Evolutionary conservation across 2,113 vertebrate species (phyloP), one percentile per base, ranked within the genome.

Genomic region (Mesocricetus auratus): DNA sequence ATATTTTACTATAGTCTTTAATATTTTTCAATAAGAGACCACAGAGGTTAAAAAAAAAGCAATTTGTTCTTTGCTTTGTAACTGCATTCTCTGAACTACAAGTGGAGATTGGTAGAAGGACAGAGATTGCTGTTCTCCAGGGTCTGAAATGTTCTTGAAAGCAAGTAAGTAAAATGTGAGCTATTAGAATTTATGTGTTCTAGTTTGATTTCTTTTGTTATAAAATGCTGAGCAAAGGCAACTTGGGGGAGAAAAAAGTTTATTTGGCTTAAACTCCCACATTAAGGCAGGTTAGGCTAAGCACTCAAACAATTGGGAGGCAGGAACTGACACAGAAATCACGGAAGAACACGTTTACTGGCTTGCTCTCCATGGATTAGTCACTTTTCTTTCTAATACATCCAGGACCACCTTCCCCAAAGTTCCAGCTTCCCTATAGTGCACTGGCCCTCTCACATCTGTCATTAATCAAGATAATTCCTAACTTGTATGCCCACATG

Each of bases 1-100:
- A 19, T 90, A 83, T 90, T 90, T 97, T 85, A 94, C 4, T 68
- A 7, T 16, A 58, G 15, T 81, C 86, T 96, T 96, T 94, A 71
- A 71, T 94, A 89, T 91, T 93, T 95, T 68, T 86, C 73, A 17
- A 64, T 53, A 39, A 95, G 91, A 86, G 47, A 16, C 66, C 7
- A 58, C 10, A 45, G 9, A 97, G 16, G 77, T 85, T n/a, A n/a
- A 88, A 24, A 97, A 96, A 78, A 90, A 91, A 74, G 33, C 21
- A 45, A 3, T 36, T 92, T 94, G 31, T 88, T 71, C 21, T 39
- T 95, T 93, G 53, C 8, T 86, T 87, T 88, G 47, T 60, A 71
- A 68, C 29, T 62, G 0, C 77, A 16, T 39, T 96, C 42, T 81
- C 56, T 90, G 39, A 90, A 89, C 73, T 6, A 17, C 56, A 68